These are phyloP conservation scores for Platichthys stellatus DNA, from an alignment of 2,113 vertebrate genomes.

Conservation along the genomic window DNA sequence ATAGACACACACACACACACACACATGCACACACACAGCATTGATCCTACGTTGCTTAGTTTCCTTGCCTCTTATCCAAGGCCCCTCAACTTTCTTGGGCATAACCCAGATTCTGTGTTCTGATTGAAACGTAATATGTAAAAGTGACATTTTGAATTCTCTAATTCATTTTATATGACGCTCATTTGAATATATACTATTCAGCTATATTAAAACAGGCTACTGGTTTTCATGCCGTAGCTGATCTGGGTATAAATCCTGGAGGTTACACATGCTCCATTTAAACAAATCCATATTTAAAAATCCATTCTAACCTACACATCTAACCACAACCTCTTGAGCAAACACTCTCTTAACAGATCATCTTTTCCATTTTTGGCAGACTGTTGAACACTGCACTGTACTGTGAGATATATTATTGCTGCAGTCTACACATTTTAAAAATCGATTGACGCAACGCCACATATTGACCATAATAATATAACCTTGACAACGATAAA, in stretches of 20 bases:
- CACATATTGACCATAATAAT: slow-evolving; percentile 8
- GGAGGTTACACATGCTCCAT: background rate
- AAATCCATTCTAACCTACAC: background rate
- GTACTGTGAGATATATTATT: background rate
- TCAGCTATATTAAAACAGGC: background rate
- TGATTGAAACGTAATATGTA: too few species aligned
- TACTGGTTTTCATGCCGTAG: background rate
- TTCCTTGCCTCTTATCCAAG: too few species aligned
- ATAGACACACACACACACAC: too few species aligned
- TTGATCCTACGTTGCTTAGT: background rate
- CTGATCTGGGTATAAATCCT: background rate
- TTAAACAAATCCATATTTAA: background rate
- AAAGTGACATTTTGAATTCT: too few species aligned
- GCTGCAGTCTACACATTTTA: background rate
- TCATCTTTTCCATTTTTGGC: background rate
- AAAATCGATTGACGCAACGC: background rate
- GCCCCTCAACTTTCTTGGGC: background rate
- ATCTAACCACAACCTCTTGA: slow-evolving; percentile 1
- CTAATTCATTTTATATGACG: too few species aligned
- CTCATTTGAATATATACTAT: background rate
- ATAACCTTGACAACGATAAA: slow-evolving; percentile 23
- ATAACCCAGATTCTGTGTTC: background rate
- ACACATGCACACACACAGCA: background rate
- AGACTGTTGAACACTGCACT: background rate
- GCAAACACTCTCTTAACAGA: background rate